Evolutionary conservation across 1,140 invertebrate genomes (phyloP), one percentile per base, ranked within the genome.

Genomic region (Drosophila nigromelanica): DNA sequence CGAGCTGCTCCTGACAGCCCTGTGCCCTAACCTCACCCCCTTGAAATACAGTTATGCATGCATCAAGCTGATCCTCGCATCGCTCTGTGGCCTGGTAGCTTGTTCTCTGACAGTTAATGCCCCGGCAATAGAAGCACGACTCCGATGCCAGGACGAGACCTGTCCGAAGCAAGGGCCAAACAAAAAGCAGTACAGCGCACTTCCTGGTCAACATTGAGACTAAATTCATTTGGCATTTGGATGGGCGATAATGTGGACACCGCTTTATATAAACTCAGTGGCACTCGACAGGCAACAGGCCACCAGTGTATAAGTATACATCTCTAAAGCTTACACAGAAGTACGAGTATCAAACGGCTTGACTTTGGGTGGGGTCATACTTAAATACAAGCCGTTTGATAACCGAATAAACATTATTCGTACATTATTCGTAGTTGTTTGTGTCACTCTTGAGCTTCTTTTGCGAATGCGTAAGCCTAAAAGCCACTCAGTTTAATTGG

Each of bases 61-160:
- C 69, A 54, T 91, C 90, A 40, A 91, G 39, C 30, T 48, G 51
- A 63, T 89, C 73, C 4, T 51, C 35, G 39, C 90, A 91, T 0
- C 70, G 45, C 54, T 86, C 80, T 3, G 60, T 67, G 1, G 43
- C 54, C 15, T 52, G 33, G 39, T 89, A 91, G n/a, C 8, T 82
- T 5, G 52, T 90, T 10, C 86, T 71, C 45, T 82, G 80, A 21
- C 90, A 91, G 42, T 89, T 91, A 8, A 90, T 90, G 5, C 86
- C 90, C 2, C 69, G 69, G 40, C 90, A 91, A 40, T 78, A 72
- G n/a, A 69, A 15, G 45, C 90, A 91, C 18, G 58, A 76, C 39
- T 75, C 62, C 18, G 70, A 52, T 54, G 67, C 75, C 14, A 76
- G 59, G 24, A 75, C 73, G 3, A 60, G 37, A 10, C 27, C 21